These are phyloP conservation scores for Myotis brandtii DNA, from an alignment of 2,113 vertebrate species.

Conservation along the genomic window DNA sequence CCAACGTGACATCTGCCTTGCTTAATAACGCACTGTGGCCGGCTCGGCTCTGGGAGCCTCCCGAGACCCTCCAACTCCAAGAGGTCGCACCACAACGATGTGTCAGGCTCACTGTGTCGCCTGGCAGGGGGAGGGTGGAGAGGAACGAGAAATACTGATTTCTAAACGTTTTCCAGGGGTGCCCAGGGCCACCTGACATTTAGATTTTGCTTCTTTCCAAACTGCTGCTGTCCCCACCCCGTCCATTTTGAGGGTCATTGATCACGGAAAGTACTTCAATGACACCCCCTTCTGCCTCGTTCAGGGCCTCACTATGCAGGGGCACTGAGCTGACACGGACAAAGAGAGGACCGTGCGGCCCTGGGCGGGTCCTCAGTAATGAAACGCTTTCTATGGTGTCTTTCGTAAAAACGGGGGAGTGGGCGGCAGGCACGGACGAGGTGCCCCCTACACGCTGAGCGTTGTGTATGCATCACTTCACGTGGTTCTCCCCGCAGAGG, in stretches of 20 bases:
- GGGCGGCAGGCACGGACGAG: accelerated
- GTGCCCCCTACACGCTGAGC: accelerated
- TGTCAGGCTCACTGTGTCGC: neutral
- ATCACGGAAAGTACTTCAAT: neutral
- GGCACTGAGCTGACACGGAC: neutral
- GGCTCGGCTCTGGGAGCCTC: neutral
- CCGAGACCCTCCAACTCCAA: neutral
- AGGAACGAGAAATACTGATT: neutral
- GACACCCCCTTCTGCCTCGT: neutral
- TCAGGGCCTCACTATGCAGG: neutral
- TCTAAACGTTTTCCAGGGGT: neutral
- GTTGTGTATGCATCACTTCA: accelerated
- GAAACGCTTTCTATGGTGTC: accelerated
- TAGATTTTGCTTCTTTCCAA: neutral
- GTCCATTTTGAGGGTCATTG: neutral
- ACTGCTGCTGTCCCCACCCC: neutral
- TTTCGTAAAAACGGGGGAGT: neutral
- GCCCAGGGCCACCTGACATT: neutral
- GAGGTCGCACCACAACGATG: neutral
- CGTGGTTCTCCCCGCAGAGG: neutral
- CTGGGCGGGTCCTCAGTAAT: neutral
- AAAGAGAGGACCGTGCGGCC: neutral
- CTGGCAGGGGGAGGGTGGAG: neutral
- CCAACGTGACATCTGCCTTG: constrained; percentile 70
- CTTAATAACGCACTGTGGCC: constrained; percentile 54